Conservation (phyloP, 2,113 vertebrate genomes). For the Anser cygnoides region DNA sequence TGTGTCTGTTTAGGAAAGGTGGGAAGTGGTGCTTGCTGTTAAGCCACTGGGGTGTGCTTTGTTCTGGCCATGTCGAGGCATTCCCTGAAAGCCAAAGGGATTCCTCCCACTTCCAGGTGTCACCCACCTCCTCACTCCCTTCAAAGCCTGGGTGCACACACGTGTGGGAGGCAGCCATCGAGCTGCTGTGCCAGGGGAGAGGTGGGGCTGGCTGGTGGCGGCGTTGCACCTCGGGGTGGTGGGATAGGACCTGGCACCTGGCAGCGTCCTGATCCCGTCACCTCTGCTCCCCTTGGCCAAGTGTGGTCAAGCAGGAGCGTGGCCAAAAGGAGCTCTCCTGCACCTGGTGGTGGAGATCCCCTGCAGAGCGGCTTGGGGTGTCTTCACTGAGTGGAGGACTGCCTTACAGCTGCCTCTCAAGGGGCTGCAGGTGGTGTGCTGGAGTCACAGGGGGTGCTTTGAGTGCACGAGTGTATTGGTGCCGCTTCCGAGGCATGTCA, state of each 20-base stretch:
- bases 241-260: not conserved
- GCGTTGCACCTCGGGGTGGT: fast-evolving
- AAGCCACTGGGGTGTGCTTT: fast-evolving
- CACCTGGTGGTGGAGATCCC: not conserved
- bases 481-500: not conserved
- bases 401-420: not conserved
- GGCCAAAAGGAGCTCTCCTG: not conserved
- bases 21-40: not conserved
- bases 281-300: not conserved
- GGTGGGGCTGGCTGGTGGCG: not conserved
- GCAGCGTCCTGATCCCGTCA: fast-evolving
- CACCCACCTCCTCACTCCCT: not conserved
- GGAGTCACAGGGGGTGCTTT: not conserved
- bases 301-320: not conserved
- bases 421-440: not conserved
- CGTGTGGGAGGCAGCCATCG: not conserved
- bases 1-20: not conserved
- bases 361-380: too few relatives aligned
- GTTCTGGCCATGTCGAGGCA: not conserved
- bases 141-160: not conserved
- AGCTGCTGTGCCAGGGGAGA: not conserved
- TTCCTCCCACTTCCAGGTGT: not conserved
- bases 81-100: not conserved
- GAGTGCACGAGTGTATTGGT: too few relatives aligned
- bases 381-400: not conserved